Conservation (phyloP, 2,113 vertebrate species). For the Crypturellus undulatus region DNA sequence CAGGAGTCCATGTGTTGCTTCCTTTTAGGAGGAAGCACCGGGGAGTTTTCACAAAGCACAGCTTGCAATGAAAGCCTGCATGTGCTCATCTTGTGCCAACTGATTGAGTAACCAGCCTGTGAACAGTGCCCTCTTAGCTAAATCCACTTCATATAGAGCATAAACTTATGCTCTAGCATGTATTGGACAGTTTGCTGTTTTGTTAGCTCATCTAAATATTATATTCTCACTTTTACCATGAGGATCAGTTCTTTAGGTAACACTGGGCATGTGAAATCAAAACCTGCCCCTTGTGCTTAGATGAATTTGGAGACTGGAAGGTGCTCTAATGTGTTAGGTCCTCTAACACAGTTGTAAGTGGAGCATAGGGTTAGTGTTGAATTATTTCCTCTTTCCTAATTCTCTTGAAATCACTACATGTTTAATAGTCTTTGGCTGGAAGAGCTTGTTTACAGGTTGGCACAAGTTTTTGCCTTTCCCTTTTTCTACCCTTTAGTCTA, state of each 20-base stretch:
- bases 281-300: background rate
- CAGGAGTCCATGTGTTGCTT: background rate
- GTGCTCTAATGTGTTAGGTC: fast-evolving
- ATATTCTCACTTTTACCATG: background rate
- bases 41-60: background rate
- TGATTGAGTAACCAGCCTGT: background rate
- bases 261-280: background rate
- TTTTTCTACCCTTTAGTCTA: background rate
- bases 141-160: background rate
- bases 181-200: background rate
- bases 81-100: background rate
- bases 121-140: background rate
- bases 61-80: background rate
- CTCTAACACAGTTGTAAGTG: background rate
- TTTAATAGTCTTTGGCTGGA: background rate
- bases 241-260: background rate
- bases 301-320: background rate
- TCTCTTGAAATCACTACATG: background rate
- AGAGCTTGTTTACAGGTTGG: background rate
- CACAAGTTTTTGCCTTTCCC: background rate
- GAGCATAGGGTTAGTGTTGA: background rate
- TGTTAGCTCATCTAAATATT: background rate
- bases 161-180: background rate
- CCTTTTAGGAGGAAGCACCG: background rate
- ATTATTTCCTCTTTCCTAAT: background rate